phyloP scores from a whole-genome alignment of 2,113 vertebrate species.

The Bufo bufo region DNA sequence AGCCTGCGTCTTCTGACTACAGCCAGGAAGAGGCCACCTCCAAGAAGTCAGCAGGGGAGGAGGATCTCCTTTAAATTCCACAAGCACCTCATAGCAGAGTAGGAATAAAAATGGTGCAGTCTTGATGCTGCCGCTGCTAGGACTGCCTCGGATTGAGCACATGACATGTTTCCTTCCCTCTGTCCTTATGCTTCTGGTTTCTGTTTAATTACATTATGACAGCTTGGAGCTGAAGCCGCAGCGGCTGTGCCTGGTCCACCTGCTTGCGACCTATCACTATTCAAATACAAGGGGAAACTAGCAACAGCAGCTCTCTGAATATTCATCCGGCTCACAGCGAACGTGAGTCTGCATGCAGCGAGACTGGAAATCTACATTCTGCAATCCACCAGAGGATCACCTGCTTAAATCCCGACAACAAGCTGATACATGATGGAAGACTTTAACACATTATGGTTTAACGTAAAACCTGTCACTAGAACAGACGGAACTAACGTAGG shows the following conservation, averaged over 20 bases:
- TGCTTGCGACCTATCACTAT: slow-evolving; percentile 55
- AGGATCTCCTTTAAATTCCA: slow-evolving; percentile 66
- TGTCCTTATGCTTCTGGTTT: slow-evolving; percentile 45
- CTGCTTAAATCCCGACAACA: no score
- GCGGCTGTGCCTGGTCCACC: slow-evolving; percentile 56
- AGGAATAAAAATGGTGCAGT: slow-evolving; percentile 82
- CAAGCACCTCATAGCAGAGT: slow-evolving; percentile 69
- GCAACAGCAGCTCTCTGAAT: slow-evolving; percentile 42
- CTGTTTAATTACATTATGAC: slow-evolving; percentile 26
- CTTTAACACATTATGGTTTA: no score
- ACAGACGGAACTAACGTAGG: no score
- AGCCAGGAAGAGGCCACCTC: slow-evolving; percentile 71
- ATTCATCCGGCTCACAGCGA: slow-evolving; percentile 57
- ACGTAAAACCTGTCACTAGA: no score
- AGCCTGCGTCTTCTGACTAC: slow-evolving; percentile 67
- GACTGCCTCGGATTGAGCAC: slow-evolving; percentile 62
- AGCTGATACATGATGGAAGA: no score
- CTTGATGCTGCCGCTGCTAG: slow-evolving; percentile 62
- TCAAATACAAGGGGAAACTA: background rate
- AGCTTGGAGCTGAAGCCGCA: slow-evolving; percentile 19
- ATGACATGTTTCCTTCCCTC: slow-evolving; percentile 59
- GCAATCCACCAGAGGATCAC: background rate
- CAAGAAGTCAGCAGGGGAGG: slow-evolving; percentile 59
- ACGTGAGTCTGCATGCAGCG: slow-evolving; percentile 68
- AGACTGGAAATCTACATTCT: background rate